Evolutionary conservation across 2,888 invertebrate genomes (phyloP).

Genomic region (Timema cristinae): DNA sequence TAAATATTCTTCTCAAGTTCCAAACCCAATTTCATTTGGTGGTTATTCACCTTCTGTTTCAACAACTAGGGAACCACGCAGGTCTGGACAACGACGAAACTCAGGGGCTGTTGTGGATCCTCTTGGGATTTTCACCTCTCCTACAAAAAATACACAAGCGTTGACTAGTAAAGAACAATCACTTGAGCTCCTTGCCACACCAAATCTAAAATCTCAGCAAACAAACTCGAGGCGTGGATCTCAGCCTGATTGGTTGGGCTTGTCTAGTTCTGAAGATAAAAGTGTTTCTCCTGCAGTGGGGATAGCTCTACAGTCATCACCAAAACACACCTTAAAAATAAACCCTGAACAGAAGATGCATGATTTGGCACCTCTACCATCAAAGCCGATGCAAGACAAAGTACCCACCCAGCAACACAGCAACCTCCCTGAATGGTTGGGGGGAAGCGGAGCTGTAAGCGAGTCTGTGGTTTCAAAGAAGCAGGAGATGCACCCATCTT

Average conservation of each 20-base stretch:
- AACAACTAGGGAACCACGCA: constrained; percentile 13
- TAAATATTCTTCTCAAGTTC: constrained; percentile 1
- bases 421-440: constrained; percentile 7
- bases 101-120: constrained; percentile 21
- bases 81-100: background rate
- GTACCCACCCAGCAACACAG: background rate
- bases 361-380: background rate
- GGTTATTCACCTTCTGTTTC: constrained; percentile 25
- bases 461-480: too few species aligned
- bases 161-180: background rate
- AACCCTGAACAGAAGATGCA: background rate
- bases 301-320: background rate
- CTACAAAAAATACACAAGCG: background rate
- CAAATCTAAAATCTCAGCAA: background rate
- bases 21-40: constrained; percentile 21
- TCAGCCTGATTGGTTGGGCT: constrained; percentile 19
- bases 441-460: background rate
- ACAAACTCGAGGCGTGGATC: background rate
- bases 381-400: too few species aligned
- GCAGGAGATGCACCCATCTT: too few species aligned
- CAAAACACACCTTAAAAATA: too few species aligned
- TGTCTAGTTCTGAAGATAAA: background rate
- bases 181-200: background rate
- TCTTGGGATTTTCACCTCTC: constrained; percentile 21
- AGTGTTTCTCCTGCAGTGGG: background rate